Evolutionary conservation across 2,888 invertebrate species (phyloP).

Genomic region (Pammene fasciana): DNA sequence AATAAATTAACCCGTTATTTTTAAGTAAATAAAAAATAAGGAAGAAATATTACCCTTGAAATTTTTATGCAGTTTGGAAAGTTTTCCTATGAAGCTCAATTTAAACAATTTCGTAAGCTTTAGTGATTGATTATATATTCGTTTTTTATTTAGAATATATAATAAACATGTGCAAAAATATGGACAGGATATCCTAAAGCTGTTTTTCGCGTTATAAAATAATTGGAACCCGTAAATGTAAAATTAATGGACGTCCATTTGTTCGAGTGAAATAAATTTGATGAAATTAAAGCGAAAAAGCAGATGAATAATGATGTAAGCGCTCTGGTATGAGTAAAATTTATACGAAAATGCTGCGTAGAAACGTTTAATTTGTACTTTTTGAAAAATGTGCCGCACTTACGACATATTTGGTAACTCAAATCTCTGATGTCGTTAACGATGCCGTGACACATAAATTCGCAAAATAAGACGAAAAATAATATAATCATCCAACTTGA

Average conservation of each 20-base stretch:
- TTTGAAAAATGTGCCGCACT: conserved; percentile 26
- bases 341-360: conserved; percentile 38
- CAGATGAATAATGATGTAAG: conserved; percentile 44
- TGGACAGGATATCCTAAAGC: conserved; percentile 15
- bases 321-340: conserved; percentile 47
- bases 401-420: conserved; percentile 20
- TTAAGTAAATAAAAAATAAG: neutral
- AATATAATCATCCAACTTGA: neutral
- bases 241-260: conserved; percentile 67
- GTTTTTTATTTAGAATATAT: conserved; percentile 3
- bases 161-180: conserved; percentile 21
- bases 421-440: conserved; percentile 12
- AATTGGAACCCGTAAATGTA: conserved; percentile 65
- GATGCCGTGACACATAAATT: conserved; percentile 2
- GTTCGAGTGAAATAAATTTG: conserved; percentile 72
- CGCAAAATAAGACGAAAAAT: neutral
- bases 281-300: conserved; percentile 70
- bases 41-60: neutral
- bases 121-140: neutral
- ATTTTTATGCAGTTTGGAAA: neutral
- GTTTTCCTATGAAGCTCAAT: neutral
- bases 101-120: neutral
- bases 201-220: conserved; percentile 49
- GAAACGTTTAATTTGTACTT: conserved; percentile 28
- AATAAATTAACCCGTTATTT: conserved; percentile 6